Percentiles rank a stretch among this genome's conserved stretches.
Evolutionary conservation across 2,888 invertebrate genomes (phyloP).

Genomic region (Latheticus oryzae): DNA sequence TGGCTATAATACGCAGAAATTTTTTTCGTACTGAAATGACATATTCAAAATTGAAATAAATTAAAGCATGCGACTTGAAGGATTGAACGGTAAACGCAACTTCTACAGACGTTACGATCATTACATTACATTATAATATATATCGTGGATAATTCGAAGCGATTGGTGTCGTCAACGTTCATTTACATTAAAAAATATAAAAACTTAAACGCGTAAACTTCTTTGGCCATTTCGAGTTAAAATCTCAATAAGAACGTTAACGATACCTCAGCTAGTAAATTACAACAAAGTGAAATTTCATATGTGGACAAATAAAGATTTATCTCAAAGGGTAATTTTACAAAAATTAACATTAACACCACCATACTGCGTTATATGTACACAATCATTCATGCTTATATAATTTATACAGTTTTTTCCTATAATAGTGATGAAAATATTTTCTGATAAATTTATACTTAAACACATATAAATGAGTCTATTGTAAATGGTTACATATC

Average conservation of each 20-base stretch:
- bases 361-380: slow-evolving; percentile 57
- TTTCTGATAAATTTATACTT: slow-evolving; percentile 60
- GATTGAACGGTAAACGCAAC: slow-evolving; percentile 38
- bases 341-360: slow-evolving; percentile 58
- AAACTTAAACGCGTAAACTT: slow-evolving; percentile 23
- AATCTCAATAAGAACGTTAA: slow-evolving; percentile 21
- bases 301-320: slow-evolving; percentile 53
- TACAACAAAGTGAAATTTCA: slow-evolving; percentile 50
- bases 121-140: slow-evolving; percentile 60
- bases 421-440: slow-evolving; percentile 65
- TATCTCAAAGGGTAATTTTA: slow-evolving; percentile 48
- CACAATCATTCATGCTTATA: slow-evolving; percentile 54
- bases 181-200: slow-evolving; percentile 38
- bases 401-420: slow-evolving; percentile 47
- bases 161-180: slow-evolving; percentile 46
- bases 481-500: slow-evolving; percentile 52
- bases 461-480: slow-evolving; percentile 63
- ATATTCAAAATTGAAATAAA: slow-evolving; percentile 17
- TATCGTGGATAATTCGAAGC: slow-evolving; percentile 50
- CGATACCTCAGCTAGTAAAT: slow-evolving; percentile 38
- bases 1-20: slow-evolving; percentile 37
- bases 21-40: slow-evolving; percentile 25
- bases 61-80: slow-evolving; percentile 20
- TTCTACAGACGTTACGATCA: slow-evolving; percentile 59
- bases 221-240: slow-evolving; percentile 30